Percentiles rank a stretch among this genome's conserved stretches.
phyloP scores from a whole-genome alignment of 2,797 vertebrate genomes.

The Tragopan temminckii region DNA sequence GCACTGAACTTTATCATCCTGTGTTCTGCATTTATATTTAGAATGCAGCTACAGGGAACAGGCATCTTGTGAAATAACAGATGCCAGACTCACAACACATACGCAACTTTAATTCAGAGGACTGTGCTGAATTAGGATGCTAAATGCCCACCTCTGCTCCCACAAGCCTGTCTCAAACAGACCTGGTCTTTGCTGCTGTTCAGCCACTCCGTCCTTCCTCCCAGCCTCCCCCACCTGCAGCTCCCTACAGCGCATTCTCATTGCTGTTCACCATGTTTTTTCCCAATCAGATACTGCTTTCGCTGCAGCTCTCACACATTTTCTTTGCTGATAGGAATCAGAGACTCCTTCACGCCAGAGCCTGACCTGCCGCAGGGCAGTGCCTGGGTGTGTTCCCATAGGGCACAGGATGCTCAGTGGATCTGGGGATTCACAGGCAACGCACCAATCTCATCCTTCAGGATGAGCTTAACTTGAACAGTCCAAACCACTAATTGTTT shows the following conservation, averaged over 20 bases:
- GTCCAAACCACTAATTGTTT: not conserved
- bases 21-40: not conserved
- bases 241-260: not conserved
- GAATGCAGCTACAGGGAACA: not conserved
- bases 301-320: not conserved
- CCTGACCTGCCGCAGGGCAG: not conserved
- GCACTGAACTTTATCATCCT: not conserved
- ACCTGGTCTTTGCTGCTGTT: not conserved
- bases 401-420: not conserved
- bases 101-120: not conserved
- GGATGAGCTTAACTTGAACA: not conserved
- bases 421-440: not conserved
- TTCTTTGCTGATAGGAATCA: conserved; percentile 8
- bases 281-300: not conserved
- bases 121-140: not conserved
- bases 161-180: not conserved
- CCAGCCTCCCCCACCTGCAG: not conserved
- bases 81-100: not conserved
- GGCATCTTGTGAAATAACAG: not conserved
- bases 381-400: not conserved
- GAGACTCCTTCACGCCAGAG: not conserved
- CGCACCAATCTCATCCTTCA: not conserved
- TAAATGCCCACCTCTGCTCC: not conserved
- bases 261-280: not conserved
- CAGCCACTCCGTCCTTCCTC: not conserved